Percentiles rank a stretch among this genome's conserved stretches.
These are phyloP conservation scores for Agonum fuliginosum DNA, from an alignment of 2,888 invertebrate species.

Conservation along the genomic window DNA sequence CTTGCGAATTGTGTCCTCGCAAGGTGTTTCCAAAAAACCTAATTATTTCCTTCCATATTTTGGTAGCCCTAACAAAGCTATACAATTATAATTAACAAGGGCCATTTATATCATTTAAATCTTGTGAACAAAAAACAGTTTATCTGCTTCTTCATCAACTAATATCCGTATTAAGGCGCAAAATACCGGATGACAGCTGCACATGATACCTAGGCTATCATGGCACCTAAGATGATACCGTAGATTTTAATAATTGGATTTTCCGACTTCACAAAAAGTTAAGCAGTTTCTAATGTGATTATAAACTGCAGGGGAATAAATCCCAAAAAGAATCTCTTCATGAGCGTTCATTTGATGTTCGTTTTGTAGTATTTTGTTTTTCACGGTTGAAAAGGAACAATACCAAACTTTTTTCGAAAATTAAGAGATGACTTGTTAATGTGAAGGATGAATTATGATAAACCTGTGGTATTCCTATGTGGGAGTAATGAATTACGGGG, in stretches of 20 bases:
- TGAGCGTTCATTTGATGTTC: too few species aligned
- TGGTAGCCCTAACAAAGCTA: background rate
- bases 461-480: constrained; percentile 4
- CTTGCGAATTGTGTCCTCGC: too few species aligned
- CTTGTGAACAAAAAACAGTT: constrained; percentile 1
- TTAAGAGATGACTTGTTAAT: constrained; percentile 42
- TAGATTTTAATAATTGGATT: constrained; percentile 9
- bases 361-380: constrained; percentile 5
- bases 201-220: background rate
- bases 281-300: background rate
- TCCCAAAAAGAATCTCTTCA: background rate
- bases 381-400: background rate
- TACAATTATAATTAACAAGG: background rate
- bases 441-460: constrained; percentile 32
- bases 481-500: constrained; percentile 20
- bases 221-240: constrained; percentile 1
- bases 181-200: constrained; percentile 18
- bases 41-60: background rate
- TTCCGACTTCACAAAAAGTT: background rate
- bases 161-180: constrained; percentile 15
- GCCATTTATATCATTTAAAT: constrained; percentile 1
- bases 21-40: too few species aligned
- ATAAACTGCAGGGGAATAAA: too few species aligned
- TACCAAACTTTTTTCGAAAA: constrained; percentile 20
- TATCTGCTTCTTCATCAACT: background rate